Evolutionary conservation across 2,888 invertebrate genomes (phyloP).

Genomic region (Biston betularia): DNA sequence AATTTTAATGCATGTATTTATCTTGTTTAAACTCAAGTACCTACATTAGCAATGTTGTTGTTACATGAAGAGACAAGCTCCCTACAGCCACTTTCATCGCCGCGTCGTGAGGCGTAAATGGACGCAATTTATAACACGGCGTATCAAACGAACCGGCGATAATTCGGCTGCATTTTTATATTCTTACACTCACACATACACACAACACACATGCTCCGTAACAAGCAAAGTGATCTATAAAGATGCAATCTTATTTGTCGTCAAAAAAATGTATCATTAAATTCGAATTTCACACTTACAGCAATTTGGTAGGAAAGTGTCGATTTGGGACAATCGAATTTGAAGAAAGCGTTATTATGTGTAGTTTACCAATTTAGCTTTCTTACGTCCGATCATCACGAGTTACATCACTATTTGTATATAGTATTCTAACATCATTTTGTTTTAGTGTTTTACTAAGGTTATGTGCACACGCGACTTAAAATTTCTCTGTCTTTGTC

Average conservation of each 20-base stretch:
- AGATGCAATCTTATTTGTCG: constrained; percentile 40
- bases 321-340: constrained; percentile 47
- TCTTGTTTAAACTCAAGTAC: constrained; percentile 11
- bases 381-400: not conserved
- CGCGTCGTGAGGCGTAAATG: constrained; percentile 73
- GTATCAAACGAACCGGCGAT: constrained; percentile 65
- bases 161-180: constrained; percentile 56
- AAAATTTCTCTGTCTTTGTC: too few relatives aligned
- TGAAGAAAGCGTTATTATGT: constrained; percentile 39
- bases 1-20: not conserved
- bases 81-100: constrained; percentile 42
- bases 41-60: constrained; percentile 30
- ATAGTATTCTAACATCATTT: too few relatives aligned
- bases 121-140: constrained; percentile 69
- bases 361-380: constrained; percentile 33
- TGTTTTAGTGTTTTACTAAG: too few relatives aligned
- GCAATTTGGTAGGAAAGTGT: constrained; percentile 44
- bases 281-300: constrained; percentile 52
- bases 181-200: constrained; percentile 4
- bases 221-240: constrained; percentile 17
- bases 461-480: too few relatives aligned
- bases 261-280: constrained; percentile 53
- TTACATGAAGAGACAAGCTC: constrained; percentile 32
- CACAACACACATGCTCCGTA: not conserved
- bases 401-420: not conserved